These are phyloP conservation scores for Eristalis tenax DNA, from an alignment of 2,888 invertebrate genomes.

Conservation along the genomic window DNA sequence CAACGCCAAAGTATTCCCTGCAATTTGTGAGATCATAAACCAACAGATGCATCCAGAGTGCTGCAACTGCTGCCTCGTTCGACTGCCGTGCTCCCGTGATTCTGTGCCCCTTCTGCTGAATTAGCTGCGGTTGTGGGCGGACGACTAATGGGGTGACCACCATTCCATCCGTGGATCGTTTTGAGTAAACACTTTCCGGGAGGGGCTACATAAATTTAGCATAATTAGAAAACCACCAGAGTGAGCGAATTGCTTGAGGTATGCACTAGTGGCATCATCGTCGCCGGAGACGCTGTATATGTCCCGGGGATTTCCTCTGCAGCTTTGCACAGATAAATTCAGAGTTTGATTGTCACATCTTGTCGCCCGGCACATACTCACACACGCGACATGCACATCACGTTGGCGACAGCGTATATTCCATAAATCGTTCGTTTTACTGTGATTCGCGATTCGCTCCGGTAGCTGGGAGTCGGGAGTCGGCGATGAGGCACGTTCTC, in stretches of 20 bases:
- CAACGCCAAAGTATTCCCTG: slow-evolving; percentile 38
- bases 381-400: not conserved
- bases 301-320: slow-evolving; percentile 47
- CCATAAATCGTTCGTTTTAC: slow-evolving; percentile 37
- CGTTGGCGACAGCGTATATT: slow-evolving; percentile 26
- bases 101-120: slow-evolving; percentile 15
- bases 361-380: slow-evolving; percentile 10
- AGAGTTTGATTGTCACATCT: slow-evolving; percentile 46
- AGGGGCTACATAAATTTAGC: slow-evolving; percentile 74
- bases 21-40: slow-evolving; percentile 60
- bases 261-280: slow-evolving; percentile 26
- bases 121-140: slow-evolving; percentile 4
- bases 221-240: slow-evolving; percentile 76
- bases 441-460: not conserved
- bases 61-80: slow-evolving; percentile 1
- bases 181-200: slow-evolving; percentile 46
- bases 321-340: slow-evolving; percentile 43
- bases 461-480: not conserved
- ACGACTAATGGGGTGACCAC: not conserved
- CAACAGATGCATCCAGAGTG: slow-evolving; percentile 53
- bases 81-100: not conserved
- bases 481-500: slow-evolving; percentile 36
- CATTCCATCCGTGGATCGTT: slow-evolving; percentile 13
- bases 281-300: slow-evolving; percentile 10
- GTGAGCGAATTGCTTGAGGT: slow-evolving; percentile 65